Percentiles rank a stretch among this genome's conserved stretches.
These are phyloP conservation scores for Scaptomyza polygonia DNA, from an alignment of 2,888 invertebrate species.

Conservation along the genomic window DNA sequence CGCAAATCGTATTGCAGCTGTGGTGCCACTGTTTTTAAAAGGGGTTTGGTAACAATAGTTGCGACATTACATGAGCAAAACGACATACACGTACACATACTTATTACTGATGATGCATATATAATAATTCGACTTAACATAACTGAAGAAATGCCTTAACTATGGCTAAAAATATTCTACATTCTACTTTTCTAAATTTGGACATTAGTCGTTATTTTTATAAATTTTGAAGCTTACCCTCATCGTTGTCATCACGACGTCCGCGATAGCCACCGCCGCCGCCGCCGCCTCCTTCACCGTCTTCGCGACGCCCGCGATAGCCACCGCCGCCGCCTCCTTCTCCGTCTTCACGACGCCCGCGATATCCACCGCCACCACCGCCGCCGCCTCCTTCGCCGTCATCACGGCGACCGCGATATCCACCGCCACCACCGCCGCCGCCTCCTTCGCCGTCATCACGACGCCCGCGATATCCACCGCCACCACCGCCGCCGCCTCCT, in stretches of 20 bases:
- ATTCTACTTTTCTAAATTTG: neutral
- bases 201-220: neutral
- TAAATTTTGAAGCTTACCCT: slow-evolving; percentile 13
- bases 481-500: neutral
- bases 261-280: neutral
- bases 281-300: slow-evolving; percentile 11
- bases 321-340: slow-evolving; percentile 13
- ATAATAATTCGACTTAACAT: neutral
- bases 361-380: slow-evolving; percentile 16
- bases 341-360: slow-evolving; percentile 13
- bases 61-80: slow-evolving; percentile 10
- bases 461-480: slow-evolving; percentile 1
- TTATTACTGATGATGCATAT: neutral
- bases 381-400: slow-evolving; percentile 10
- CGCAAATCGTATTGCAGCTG: slow-evolving; percentile 4
- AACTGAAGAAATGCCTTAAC: no score
- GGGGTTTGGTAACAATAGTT: slow-evolving; percentile 1
- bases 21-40: slow-evolving; percentile 8
- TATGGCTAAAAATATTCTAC: neutral
- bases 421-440: neutral
- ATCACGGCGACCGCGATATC: neutral
- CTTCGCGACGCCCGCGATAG: slow-evolving; percentile 16
- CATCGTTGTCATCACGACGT: slow-evolving; percentile 13
- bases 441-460: neutral
- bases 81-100: slow-evolving; percentile 7